Evolutionary conservation across 1,140 invertebrate genomes (phyloP).

Genomic region (Aphis gossypii): DNA sequence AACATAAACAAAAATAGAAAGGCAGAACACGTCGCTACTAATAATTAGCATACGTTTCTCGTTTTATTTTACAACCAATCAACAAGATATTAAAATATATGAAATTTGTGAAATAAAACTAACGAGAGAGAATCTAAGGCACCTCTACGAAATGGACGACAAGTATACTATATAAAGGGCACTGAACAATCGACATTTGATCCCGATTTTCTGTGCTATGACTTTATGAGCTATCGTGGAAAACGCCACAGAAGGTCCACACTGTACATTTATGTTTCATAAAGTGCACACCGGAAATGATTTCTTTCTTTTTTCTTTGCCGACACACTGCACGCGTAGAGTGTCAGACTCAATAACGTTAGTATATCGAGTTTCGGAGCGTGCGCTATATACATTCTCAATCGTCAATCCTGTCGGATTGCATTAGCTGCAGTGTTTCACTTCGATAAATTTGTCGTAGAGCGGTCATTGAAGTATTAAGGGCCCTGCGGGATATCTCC

Average conservation of each 20-base stretch:
- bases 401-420: background rate
- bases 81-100: too few species aligned
- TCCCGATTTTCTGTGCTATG: background rate
- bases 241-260: background rate
- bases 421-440: background rate
- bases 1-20: too few species aligned
- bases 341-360: background rate
- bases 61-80: too few species aligned
- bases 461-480: background rate
- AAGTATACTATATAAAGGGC: background rate
- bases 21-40: too few species aligned
- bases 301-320: background rate
- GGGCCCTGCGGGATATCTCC: background rate
- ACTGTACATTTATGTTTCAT: conserved; percentile 7
- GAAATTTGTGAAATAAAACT: too few species aligned
- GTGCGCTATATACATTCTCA: background rate
- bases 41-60: too few species aligned
- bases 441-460: background rate
- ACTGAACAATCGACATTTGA: background rate
- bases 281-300: background rate
- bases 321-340: background rate
- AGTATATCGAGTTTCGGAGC: background rate
- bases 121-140: too few species aligned
- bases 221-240: background rate
- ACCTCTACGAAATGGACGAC: background rate